Conservation (phyloP, 2,888 invertebrate genomes). For the Lycia hirtaria region DNA sequence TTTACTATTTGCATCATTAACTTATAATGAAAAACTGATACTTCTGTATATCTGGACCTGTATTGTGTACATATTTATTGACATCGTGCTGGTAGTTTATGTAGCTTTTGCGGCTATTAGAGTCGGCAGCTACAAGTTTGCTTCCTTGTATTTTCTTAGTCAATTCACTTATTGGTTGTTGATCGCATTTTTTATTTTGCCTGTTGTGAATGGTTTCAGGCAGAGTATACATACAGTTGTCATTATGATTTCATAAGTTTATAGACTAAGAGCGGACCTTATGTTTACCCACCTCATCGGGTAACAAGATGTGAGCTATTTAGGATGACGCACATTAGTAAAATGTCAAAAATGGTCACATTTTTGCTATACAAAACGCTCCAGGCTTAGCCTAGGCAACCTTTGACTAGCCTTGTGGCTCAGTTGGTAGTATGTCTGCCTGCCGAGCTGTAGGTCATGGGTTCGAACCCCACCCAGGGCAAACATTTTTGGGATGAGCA, state of each 20-base stretch:
- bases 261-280: too few species aligned
- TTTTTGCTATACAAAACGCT: too few species aligned
- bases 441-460: too few species aligned
- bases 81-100: conserved; percentile 43
- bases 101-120: conserved; percentile 41
- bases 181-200: conserved; percentile 52
- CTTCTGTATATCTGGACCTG: conserved; percentile 60
- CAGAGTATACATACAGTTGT: conserved; percentile 62
- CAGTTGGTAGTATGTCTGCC: too few species aligned
- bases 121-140: conserved; percentile 29
- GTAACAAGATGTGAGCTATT: too few species aligned
- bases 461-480: too few species aligned
- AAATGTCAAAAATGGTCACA: too few species aligned
- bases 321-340: too few species aligned
- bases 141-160: conserved; percentile 36
- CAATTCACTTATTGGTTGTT: conserved; percentile 54
- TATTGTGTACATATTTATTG: conserved; percentile 51
- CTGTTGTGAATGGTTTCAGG: conserved; percentile 65
- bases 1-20: conserved; percentile 53
- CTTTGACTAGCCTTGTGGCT: too few species aligned
- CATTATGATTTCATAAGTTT: conserved; percentile 48
- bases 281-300: too few species aligned
- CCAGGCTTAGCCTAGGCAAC: too few species aligned
- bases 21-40: conserved; percentile 58
- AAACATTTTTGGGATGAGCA: too few species aligned